Base-by-base conservation (phyloP, 2,888 invertebrate genomes). In the Andrena minutula region DNA sequence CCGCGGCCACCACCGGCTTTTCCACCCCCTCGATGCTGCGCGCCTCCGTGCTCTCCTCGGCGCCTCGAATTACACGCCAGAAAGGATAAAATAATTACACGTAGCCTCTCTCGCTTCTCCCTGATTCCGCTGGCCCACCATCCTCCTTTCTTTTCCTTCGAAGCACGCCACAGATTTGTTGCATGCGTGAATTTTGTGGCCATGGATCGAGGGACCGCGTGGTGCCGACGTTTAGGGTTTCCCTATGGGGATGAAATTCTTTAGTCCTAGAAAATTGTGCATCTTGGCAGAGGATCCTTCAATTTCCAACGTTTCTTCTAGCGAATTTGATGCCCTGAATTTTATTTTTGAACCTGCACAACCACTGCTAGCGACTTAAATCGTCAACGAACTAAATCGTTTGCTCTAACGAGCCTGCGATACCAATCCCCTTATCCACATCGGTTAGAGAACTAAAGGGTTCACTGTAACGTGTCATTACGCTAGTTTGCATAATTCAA, bases 71-170 rank as follows among this genome's bases (percentile, higher is more conserved):
- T 93, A 93, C 92, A 93, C 92, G 93, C 89, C 91, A 93, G 91
- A 92, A 89, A 91, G 92, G 91, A 94, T 92, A 92, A 93, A 93
- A 94, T 94, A 94, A 94, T 94, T 94, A 93, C 92, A 92, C 88
- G 90, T 83, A 79, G 75, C 63, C 80, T 73, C 71, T 49, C 69
- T 41, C 8, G 26, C 23, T 75, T 79, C 63, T 63, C 60, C 35
- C 61, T 49, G 72, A 26, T 35, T 47, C 75, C 51, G 49, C 51
- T 49, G 20, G n/a, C 35, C 28, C 5, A 2, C 49, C 63, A 4
- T 3, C 28, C 8, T 16, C 4, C 23, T 56, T 28, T 53, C 49
- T n/a, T n/a, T 49, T 56, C 23, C 16, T 23, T 60, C 20, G 41
- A 16, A 16, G 16, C 41, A 41, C 23, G 0, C 2, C 10, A 30